These are phyloP conservation scores for Molorchus minor DNA, from an alignment of 2,888 invertebrate genomes.

Conservation along the genomic window DNA sequence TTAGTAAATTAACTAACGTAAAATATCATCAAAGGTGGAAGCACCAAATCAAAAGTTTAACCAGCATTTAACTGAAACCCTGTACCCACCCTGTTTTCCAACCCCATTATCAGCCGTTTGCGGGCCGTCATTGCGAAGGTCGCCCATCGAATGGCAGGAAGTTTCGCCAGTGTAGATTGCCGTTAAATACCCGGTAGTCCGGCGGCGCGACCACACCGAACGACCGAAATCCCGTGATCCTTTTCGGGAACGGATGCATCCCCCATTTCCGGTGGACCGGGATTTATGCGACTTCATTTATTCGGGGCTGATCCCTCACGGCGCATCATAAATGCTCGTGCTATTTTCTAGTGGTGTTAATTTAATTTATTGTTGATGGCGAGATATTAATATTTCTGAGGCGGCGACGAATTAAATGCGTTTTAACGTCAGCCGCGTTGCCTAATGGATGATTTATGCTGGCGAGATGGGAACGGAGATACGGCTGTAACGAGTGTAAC, in stretches of 20 bases:
- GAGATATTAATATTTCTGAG: slow-evolving; percentile 17
- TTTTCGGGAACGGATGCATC: slow-evolving; percentile 52
- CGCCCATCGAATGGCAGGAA: slow-evolving; percentile 32
- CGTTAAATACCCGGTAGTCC: slow-evolving; percentile 53
- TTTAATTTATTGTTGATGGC: slow-evolving; percentile 23
- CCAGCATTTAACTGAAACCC: too few relatives aligned
- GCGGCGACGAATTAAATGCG: slow-evolving; percentile 9
- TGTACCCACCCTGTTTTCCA: too few relatives aligned
- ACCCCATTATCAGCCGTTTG: too few relatives aligned
- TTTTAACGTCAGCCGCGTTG: neutral
- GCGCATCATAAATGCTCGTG: slow-evolving; percentile 46
- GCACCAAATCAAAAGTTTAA: too few relatives aligned
- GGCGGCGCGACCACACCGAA: slow-evolving; percentile 30
- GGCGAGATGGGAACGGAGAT: neutral
- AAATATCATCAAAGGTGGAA: too few relatives aligned
- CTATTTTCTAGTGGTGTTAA: slow-evolving; percentile 25
- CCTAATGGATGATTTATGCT: neutral
- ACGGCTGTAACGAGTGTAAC: too few relatives aligned
- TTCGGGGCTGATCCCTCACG: slow-evolving; percentile 45
- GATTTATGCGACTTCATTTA: slow-evolving; percentile 55
- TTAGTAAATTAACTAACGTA: too few relatives aligned
- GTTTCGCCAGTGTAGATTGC: slow-evolving; percentile 50
- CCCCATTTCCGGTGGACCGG: slow-evolving; percentile 52
- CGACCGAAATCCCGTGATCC: slow-evolving; percentile 49
- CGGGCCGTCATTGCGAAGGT: neutral